Evolutionary conservation across 2,888 invertebrate genomes (phyloP).

Genomic region (Urechis unicinctus): DNA sequence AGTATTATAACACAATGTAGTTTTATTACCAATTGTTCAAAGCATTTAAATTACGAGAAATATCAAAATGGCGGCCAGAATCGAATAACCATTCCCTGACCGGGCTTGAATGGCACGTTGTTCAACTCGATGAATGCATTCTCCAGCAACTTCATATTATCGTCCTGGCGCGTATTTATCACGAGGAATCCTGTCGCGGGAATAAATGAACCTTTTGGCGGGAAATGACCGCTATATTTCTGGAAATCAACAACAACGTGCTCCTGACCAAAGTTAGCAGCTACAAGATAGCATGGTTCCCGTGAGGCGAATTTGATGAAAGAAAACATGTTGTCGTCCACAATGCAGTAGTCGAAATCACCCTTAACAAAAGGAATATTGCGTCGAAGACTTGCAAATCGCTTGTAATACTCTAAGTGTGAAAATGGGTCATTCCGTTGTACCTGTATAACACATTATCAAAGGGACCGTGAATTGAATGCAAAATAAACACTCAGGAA

Average conservation of each 20-base stretch:
- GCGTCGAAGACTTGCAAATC: conserved; percentile 4
- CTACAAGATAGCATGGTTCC: background rate
- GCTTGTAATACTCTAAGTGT: conserved; percentile 5
- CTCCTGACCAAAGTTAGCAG: background rate
- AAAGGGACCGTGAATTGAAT: too few species aligned
- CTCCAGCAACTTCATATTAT: background rate
- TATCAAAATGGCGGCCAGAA: background rate
- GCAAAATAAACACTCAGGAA: too few species aligned
- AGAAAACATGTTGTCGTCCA: background rate
- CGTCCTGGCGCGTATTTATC: background rate
- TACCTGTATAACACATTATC: too few species aligned
- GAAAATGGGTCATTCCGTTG: background rate
- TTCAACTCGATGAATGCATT: background rate
- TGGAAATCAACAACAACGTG: background rate
- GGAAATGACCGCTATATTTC: background rate
- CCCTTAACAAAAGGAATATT: conserved; percentile 2
- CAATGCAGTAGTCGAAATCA: background rate
- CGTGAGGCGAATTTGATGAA: background rate
- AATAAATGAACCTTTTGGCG: background rate
- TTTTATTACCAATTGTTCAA: too few species aligned
- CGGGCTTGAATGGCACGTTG: background rate
- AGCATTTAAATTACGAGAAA: too few species aligned
- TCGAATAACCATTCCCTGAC: background rate
- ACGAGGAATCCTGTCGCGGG: background rate
- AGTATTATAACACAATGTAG: too few species aligned